Evolutionary conservation across 2,888 invertebrate genomes (phyloP).

Genomic region (Choristoneura rosaceana): DNA sequence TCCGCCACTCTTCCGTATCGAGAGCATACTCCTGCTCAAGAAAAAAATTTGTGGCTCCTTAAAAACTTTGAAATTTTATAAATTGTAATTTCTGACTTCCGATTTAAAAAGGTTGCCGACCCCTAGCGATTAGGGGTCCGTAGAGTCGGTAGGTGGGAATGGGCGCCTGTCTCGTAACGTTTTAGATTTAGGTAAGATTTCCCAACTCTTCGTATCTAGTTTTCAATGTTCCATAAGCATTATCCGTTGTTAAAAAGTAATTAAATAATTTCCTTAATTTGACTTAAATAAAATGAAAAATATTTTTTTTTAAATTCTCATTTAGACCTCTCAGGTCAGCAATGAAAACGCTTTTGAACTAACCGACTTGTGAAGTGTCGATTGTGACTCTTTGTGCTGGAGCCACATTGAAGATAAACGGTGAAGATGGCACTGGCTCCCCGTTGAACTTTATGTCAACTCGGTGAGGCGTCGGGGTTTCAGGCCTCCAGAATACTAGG

Average conservation of each 20-base stretch:
- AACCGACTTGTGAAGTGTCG: slow-evolving; percentile 79
- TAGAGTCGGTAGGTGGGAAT: neutral
- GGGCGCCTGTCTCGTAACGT: neutral
- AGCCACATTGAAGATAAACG: slow-evolving; percentile 91
- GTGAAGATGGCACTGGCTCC: slow-evolving; percentile 96
- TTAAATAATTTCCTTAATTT: too few relatives aligned
- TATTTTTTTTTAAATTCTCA: too few relatives aligned
- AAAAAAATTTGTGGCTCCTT: too few relatives aligned
- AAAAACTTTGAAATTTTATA: too few relatives aligned
- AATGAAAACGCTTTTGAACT: slow-evolving; percentile 44
- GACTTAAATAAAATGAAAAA: too few relatives aligned
- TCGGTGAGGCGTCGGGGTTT: slow-evolving; percentile 94
- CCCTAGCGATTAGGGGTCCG: neutral
- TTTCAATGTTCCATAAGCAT: too few relatives aligned
- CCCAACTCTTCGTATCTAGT: neutral
- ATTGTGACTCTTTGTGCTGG: slow-evolving; percentile 79
- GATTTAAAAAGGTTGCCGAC: too few relatives aligned
- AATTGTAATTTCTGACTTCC: too few relatives aligned
- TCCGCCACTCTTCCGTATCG: too few relatives aligned
- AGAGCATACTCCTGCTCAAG: too few relatives aligned
- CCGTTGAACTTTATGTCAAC: slow-evolving; percentile 98
- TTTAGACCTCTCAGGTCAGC: too few relatives aligned
- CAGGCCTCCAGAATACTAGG: slow-evolving; percentile 97
- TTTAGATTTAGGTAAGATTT: neutral
- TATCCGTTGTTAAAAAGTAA: too few relatives aligned